These are phyloP conservation scores for Carposina sasakii DNA, from an alignment of 1,140 invertebrate species.

Conservation along the genomic window DNA sequence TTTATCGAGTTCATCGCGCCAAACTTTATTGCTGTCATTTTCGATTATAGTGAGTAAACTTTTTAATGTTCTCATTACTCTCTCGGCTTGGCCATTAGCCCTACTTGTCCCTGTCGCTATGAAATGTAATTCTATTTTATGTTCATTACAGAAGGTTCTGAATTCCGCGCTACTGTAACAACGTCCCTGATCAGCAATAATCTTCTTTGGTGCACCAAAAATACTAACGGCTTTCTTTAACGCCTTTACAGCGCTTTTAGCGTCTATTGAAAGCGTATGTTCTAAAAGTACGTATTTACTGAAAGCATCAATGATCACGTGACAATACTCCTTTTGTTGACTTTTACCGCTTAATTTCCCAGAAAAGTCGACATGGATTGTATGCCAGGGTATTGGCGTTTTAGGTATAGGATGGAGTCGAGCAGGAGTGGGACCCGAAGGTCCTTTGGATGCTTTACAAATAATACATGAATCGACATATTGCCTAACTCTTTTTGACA, in stretches of 20 bases:
- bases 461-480: not conserved
- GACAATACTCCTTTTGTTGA: conserved; percentile 27
- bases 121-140: conserved; percentile 34
- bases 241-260: conserved; percentile 24
- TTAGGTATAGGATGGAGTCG: conserved; percentile 19
- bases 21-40: conserved; percentile 29
- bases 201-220: conserved; percentile 35
- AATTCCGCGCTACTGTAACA: conserved; percentile 25
- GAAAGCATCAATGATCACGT: conserved; percentile 33
- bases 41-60: conserved; percentile 24
- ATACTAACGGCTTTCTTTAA: conserved; percentile 23
- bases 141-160: conserved; percentile 22
- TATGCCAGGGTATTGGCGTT: conserved; percentile 30
- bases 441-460: not conserved
- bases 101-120: conserved; percentile 34
- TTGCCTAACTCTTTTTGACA: not conserved
- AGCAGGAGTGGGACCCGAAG: not conserved
- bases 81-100: conserved; percentile 34
- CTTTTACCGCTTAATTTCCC: conserved; percentile 29
- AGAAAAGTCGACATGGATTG: conserved; percentile 31
- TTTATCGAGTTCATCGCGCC: conserved; percentile 27
- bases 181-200: conserved; percentile 36
- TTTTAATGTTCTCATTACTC: conserved; percentile 30
- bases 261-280: conserved; percentile 21
- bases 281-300: conserved; percentile 31